phyloP scores from a whole-genome alignment of 37 sponge, comb jelly and placozoan genomes.

The Crambe crambe region DNA sequence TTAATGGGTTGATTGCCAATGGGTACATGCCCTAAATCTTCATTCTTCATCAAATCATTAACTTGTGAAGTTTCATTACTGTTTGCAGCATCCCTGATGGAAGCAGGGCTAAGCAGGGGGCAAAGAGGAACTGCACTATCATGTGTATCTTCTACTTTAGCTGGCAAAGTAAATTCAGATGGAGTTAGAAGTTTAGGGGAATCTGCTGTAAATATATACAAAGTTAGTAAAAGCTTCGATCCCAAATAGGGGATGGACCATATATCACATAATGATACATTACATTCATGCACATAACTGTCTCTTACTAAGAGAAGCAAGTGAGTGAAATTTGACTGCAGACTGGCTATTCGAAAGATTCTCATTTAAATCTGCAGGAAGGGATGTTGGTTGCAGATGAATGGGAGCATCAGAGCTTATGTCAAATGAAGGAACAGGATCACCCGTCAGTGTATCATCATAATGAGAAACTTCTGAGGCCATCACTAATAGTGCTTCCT shows the following conservation, averaged over 20 bases:
- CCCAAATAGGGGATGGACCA: no score
- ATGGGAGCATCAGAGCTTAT: not conserved
- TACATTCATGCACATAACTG: no score
- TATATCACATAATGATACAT: no score
- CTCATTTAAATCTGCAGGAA: not conserved
- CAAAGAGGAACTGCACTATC: not conserved
- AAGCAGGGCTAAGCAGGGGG: constrained; percentile 5
- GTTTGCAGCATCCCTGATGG: constrained; percentile 1
- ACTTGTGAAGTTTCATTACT: not conserved
- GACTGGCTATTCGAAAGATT: not conserved
- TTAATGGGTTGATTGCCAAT: not conserved
- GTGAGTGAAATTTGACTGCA: not conserved
- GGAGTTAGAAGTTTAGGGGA: constrained; percentile 58
- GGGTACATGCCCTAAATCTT: no score
- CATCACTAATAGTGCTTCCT: not conserved
- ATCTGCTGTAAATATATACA: not conserved
- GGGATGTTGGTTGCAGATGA: constrained; percentile 18
- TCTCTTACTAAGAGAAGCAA: not conserved
- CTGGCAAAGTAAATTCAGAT: constrained; percentile 24
- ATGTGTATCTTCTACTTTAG: not conserved
- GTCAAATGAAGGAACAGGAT: not conserved
- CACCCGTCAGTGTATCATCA: not conserved
- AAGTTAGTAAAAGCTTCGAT: no score
- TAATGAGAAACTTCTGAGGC: not conserved
- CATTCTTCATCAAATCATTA: no score